Conservation (phyloP, 1,140 invertebrate genomes). For the Papilio glaucus region DNA sequence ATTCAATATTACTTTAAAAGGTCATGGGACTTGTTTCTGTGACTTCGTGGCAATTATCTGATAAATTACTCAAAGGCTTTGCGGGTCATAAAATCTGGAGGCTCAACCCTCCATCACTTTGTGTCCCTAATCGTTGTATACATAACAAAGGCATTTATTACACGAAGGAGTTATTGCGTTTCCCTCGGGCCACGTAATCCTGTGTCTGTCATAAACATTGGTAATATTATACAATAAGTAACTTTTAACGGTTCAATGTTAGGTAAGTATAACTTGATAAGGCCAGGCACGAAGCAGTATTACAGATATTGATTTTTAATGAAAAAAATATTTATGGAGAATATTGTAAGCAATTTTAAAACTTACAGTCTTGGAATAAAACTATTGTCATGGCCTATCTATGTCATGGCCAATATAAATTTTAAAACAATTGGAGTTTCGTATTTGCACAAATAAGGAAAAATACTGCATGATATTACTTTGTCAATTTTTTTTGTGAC, state of each 20-base stretch:
- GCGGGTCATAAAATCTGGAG: slow-evolving; percentile 9
- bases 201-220: neutral
- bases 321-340: neutral
- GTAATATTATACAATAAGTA: neutral
- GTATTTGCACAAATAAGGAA: too few species aligned
- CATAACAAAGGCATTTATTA: slow-evolving; percentile 35
- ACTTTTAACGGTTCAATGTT: neutral
- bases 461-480: too few species aligned
- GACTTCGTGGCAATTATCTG: slow-evolving; percentile 27
- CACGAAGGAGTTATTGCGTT: slow-evolving; percentile 21
- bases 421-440: too few species aligned
- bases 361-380: too few species aligned
- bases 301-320: neutral
- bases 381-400: too few species aligned
- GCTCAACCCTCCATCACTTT: slow-evolving; percentile 18
- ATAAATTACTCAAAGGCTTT: slow-evolving; percentile 30
- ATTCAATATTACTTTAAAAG: neutral
- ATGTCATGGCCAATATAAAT: too few species aligned
- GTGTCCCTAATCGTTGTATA: slow-evolving; percentile 28
- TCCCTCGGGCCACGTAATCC: neutral
- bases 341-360: too few species aligned
- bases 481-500: too few species aligned
- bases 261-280: neutral
- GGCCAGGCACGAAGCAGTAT: neutral
- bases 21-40: neutral